phyloP scores from a whole-genome alignment of 2,113 vertebrate genomes.

The Eudyptes chrysolophus region DNA sequence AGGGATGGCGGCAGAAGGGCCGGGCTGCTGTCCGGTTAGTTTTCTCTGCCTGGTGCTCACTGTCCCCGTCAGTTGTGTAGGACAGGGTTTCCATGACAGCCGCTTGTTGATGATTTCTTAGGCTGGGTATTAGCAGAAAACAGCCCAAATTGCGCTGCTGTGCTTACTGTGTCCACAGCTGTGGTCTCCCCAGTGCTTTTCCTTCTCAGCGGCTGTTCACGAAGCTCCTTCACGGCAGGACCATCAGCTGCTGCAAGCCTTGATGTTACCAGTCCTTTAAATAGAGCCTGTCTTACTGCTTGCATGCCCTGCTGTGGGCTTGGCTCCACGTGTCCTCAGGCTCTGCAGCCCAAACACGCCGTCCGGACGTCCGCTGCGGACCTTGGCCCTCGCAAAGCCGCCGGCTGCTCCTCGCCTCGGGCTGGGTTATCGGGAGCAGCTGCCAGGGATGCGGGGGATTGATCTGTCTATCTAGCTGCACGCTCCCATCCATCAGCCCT shows the following conservation, averaged over 20 bases:
- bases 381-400: not conserved
- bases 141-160: not conserved
- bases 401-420: fast-evolving
- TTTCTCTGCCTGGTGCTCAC: too few relatives aligned
- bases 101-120: not conserved
- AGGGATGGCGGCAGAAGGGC: not conserved
- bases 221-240: not conserved
- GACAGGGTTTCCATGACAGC: not conserved
- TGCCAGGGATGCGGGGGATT: not conserved
- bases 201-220: not conserved
- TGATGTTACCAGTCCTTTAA: not conserved
- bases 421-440: not conserved
- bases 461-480: not conserved
- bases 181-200: not conserved
- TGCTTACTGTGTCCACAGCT: not conserved
- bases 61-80: not conserved
- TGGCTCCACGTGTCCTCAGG: not conserved
- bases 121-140: not conserved
- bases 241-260: not conserved
- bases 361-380: fast-evolving
- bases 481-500: not conserved
- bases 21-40: fast-evolving
- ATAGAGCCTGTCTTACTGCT: not conserved
- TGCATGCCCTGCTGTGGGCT: not conserved
- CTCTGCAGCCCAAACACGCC: not conserved